These are phyloP conservation scores for Synanthedon tipuliformis DNA, from an alignment of 2,888 invertebrate species.

Conservation along the genomic window DNA sequence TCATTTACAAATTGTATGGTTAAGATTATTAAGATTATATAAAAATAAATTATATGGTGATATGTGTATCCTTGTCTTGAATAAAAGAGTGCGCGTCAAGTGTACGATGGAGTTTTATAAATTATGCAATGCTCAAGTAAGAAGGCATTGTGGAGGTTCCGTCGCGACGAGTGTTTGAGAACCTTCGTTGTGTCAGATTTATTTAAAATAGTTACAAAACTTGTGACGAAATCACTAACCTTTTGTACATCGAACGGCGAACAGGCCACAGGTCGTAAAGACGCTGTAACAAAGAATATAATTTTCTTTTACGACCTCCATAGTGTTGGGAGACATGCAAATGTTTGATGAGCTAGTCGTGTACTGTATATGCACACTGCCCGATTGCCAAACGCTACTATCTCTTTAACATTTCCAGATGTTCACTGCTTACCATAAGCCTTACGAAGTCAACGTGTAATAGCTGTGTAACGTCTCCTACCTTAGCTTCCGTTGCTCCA, in stretches of 20 bases:
- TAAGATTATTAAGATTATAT: neutral
- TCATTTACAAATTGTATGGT: too few species aligned
- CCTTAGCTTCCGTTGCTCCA: too few species aligned
- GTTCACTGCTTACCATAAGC: too few species aligned
- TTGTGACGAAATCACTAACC: slow-evolving; percentile 27
- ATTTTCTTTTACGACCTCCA: neutral
- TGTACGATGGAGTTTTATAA: neutral
- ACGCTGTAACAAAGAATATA: neutral
- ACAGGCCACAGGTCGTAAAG: slow-evolving; percentile 5
- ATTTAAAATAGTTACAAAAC: slow-evolving; percentile 37
- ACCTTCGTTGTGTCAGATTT: slow-evolving; percentile 29
- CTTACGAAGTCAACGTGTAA: too few species aligned
- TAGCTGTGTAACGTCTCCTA: too few species aligned
- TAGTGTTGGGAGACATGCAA: too few species aligned
- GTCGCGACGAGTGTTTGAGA: slow-evolving; percentile 22
- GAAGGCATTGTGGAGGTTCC: slow-evolving; percentile 4
- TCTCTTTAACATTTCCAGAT: too few species aligned
- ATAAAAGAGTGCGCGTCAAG: neutral
- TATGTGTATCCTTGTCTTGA: neutral
- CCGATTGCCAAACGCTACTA: too few species aligned
- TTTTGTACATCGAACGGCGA: slow-evolving; percentile 19
- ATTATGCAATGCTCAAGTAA: neutral
- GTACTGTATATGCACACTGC: too few species aligned
- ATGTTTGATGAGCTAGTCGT: too few species aligned
- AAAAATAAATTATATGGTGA: neutral